phyloP scores from a whole-genome alignment of 2,113 vertebrate genomes.

The Bubalus kerabau region DNA sequence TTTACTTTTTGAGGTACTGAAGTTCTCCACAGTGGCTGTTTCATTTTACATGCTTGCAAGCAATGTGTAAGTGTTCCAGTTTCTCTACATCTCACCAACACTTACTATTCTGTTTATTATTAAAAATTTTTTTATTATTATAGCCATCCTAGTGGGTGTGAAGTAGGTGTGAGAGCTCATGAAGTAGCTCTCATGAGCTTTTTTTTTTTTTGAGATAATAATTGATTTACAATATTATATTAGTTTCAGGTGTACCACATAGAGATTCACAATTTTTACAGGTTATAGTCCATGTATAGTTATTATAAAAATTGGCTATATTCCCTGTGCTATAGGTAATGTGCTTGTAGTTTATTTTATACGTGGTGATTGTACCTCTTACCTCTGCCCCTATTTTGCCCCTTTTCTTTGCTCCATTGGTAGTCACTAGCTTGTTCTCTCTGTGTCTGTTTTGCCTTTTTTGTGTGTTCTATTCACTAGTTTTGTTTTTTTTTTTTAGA shows the following conservation, averaged over 20 bases:
- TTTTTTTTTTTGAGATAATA: not conserved
- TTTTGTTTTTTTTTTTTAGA: not conserved
- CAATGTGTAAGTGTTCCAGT: not conserved
- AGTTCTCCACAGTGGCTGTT: not conserved
- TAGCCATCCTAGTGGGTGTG: not conserved
- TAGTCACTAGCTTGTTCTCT: not conserved
- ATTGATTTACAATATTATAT: not conserved
- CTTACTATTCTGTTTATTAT: not conserved
- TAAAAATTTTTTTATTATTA: not conserved
- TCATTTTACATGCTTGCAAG: not conserved
- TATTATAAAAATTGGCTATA: not conserved
- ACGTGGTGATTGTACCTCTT: not conserved
- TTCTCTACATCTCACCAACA: not conserved
- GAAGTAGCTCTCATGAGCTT: not conserved
- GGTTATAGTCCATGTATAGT: not conserved
- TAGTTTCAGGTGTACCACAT: not conserved
- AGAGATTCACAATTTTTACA: not conserved
- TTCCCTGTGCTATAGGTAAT: not conserved
- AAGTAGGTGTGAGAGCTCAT: not conserved
- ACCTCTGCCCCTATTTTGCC: not conserved
- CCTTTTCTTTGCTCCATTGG: not conserved
- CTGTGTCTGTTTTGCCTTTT: not conserved
- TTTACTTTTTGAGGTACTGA: not conserved
- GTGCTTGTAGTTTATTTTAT: not conserved
- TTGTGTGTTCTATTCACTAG: not conserved